Evolutionary conservation across 2,888 invertebrate species (phyloP).

Genomic region (Cremastobaeus sp.): DNA sequence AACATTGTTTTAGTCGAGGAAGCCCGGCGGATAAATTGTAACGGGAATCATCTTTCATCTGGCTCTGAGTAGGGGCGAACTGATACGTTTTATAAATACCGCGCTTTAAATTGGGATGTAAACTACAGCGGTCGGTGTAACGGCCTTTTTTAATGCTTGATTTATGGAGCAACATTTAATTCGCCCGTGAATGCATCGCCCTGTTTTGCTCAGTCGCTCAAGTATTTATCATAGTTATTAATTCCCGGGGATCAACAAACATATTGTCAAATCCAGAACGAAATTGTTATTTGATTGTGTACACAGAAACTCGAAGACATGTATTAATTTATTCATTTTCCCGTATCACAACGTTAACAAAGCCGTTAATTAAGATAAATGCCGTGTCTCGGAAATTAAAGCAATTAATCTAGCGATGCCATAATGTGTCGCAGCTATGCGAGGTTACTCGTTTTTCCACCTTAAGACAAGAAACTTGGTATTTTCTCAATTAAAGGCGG

Average conservation of each 20-base stretch:
- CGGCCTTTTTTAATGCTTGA: constrained; percentile 16
- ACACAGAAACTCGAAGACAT: constrained; percentile 31
- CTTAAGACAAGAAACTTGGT: constrained; percentile 61
- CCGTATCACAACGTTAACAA: constrained; percentile 59
- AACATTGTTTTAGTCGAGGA: constrained; percentile 65
- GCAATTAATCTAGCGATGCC: constrained; percentile 74
- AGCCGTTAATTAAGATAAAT: constrained; percentile 76
- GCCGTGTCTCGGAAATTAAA: constrained; percentile 75
- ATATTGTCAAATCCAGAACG: constrained; percentile 29
- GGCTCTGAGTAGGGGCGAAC: constrained; percentile 37
- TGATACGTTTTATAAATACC: constrained; percentile 42
- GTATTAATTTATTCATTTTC: constrained; percentile 58
- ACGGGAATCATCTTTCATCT: constrained; percentile 51
- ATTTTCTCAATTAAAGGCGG: constrained; percentile 64
- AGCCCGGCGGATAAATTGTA: constrained; percentile 46
- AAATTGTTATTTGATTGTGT: constrained; percentile 37
- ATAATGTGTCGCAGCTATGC: constrained; percentile 58
- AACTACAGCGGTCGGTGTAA: constrained; percentile 16
- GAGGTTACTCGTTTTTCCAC: constrained; percentile 57
- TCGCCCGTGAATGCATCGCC: background rate
- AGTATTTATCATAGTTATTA: constrained; percentile 22
- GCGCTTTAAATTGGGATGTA: constrained; percentile 25
- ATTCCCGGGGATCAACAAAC: constrained; percentile 24
- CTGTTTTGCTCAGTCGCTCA: background rate
- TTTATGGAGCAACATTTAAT: constrained; percentile 28